Base-by-base conservation (phyloP, 1,140 invertebrate genomes). In the Euura lappo region DNA sequence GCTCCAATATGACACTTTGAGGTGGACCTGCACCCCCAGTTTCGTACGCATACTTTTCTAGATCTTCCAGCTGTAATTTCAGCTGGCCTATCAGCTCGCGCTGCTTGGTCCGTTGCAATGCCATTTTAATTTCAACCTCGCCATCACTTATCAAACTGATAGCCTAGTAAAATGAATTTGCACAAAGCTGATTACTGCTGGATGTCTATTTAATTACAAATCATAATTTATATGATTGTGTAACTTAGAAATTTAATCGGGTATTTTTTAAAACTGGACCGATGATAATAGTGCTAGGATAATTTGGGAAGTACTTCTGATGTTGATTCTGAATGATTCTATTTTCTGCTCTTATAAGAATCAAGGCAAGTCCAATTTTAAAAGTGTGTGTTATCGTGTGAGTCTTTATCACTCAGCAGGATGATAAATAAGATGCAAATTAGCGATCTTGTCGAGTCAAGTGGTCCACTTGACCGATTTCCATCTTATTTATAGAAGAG, bases 31-130 rank as follows among this genome's bases (percentile, higher is more conserved):
- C 93, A 78, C 94, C 91, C 45, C 94, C 95, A 70, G 92, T 95
- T 88, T 97, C 95, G 88, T 97, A 98, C 0, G 96, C 96, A 88
- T 97, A 98, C 47, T 93, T 92, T 86, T 99, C 98, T 46, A 99
- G 89, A 82, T 99, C 97, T 83, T 97, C 94, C 13, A 99, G 85
- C 86, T 99, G 98, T 6, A 90, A 89, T 85, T 99, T 98, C 4
- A 99, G 87, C 82, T 97, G 94, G 76, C 93, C 91, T 70, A 99
- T 98, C 13, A 99, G 89, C 81, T 97, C 94, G 76, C 92, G 92
- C 84, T 97, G 93, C 85, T 94, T 94, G 42, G 89, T 88, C 79
- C 91, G 89, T 81, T 95, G 91, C 72, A 90, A 80, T 75, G 88
- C 87, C 80, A 94, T 89, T 82, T 92, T 92, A 8, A 89, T 89